A percentile compares a stretch with the other conserved stretches of the same genome.
Conservation (phyloP, 2,888 invertebrate genomes). For the Eledona agricola region DNA sequence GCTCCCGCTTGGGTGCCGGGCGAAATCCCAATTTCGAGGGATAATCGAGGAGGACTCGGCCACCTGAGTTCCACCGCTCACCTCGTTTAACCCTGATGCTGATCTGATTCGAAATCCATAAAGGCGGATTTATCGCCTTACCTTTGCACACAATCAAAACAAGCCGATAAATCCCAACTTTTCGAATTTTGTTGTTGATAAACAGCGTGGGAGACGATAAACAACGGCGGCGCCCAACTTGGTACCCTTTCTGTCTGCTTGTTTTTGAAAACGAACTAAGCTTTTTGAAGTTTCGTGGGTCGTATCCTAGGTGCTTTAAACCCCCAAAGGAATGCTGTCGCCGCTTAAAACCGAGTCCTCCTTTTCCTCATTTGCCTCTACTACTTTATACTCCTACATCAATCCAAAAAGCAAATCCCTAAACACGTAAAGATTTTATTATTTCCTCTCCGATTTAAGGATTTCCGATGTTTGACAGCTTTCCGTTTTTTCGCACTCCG, state of each 20-base stretch:
- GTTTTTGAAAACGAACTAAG: conserved; percentile 1
- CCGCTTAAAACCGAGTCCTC: too few relatives aligned
- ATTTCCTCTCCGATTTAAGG: conserved; percentile 13
- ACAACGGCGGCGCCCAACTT: conserved; percentile 10
- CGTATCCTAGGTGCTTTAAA: too few relatives aligned
- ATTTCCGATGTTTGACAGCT: not conserved
- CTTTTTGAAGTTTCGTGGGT: too few relatives aligned
- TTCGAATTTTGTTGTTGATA: not conserved
- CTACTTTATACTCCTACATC: too few relatives aligned
- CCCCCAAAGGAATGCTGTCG: too few relatives aligned
- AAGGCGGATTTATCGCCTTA: conserved; percentile 3
- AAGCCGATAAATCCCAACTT: conserved; percentile 9
- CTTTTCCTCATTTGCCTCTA: too few relatives aligned
- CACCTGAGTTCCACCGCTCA: too few relatives aligned
- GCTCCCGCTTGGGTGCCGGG: too few relatives aligned
- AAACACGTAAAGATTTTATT: conserved; percentile 5
- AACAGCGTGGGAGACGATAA: not conserved
- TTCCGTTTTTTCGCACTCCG: conserved; percentile 3
- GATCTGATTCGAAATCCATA: not conserved
- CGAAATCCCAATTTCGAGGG: too few relatives aligned
- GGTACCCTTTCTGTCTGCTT: too few relatives aligned
- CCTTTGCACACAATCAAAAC: conserved; percentile 6
- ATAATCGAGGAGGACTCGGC: too few relatives aligned
- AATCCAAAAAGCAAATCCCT: too few relatives aligned
- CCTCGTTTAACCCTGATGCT: conserved; percentile 4